phyloP scores from a whole-genome alignment of 2,888 invertebrate species.

The Oegoconia quadripuncta region DNA sequence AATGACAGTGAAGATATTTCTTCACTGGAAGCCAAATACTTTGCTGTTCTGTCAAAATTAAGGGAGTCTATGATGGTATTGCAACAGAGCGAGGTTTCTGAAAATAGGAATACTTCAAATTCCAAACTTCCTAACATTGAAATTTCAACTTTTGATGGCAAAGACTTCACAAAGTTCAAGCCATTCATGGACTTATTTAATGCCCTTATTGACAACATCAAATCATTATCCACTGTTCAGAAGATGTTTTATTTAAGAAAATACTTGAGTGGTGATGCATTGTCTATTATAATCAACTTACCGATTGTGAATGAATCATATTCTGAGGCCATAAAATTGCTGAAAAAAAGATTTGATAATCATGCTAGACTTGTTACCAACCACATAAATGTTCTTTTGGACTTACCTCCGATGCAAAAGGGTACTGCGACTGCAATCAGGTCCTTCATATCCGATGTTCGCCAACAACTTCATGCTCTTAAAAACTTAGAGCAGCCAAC shows the following conservation, averaged over 20 bases:
- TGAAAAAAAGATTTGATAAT: conserved; percentile 16
- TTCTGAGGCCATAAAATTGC: conserved; percentile 8
- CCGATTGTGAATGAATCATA: conserved; percentile 14
- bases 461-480: no score
- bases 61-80: background rate
- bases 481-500: no score
- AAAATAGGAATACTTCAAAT: background rate
- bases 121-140: no score
- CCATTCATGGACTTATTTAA: no score
- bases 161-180: conserved; percentile 15
- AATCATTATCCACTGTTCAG: conserved; percentile 9
- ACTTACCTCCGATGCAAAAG: conserved; percentile 9
- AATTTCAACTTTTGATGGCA: no score
- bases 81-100: background rate
- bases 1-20: conserved; percentile 12
- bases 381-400: conserved; percentile 13
- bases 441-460: no score
- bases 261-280: conserved; percentile 9
- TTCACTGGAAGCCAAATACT: conserved; percentile 11
- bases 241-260: conserved; percentile 17
- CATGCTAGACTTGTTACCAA: conserved; percentile 8
- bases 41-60: background rate
- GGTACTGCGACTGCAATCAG: no score
- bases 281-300: conserved; percentile 13
- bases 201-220: conserved; percentile 21